Base-by-base conservation (phyloP, 2,888 invertebrate genomes). In the Platypus cylindrus region DNA sequence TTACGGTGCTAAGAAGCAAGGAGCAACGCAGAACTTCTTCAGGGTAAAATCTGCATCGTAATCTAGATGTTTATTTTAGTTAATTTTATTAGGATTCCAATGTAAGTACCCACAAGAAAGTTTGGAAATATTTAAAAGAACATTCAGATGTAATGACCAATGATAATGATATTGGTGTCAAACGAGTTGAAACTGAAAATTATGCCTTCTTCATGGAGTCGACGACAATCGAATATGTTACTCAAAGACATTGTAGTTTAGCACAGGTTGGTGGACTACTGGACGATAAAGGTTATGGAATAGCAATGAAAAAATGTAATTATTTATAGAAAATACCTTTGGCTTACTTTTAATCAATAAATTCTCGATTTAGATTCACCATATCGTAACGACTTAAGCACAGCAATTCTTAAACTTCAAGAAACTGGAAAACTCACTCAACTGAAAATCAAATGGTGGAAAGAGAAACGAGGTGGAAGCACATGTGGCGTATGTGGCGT, bases 171-270 rank as follows among this genome's bases (percentile, higher is more conserved):
- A 70, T 69, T 41, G 87, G 85, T 0, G 69, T 81, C 2, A 55
- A 63, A 14, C 65, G 75, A 30, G 59, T 56, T 1, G 50, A 55
- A 40, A 48, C 36, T 1, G 54, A 57, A 39, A 57, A 60, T 50
- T 91, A 89, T 55, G 91, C 90, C 1, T 91, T 78, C 59, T 63
- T 93, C 15, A 87, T 89, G 83, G 93, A 93, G 59, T 87, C 86
- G 0, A 80, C 85, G 1, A 79, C 83, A 2, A 83, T 91, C 39
- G 89, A 93, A 56, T 93, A 89, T 56, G 73, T 76, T 49, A 73
- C 75, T 29, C 78, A 85, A 58, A 65, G 83, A 43, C 70, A 81
- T 42, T 87, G 87, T 55, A 75, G 78, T 37, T 70, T 87, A 32
- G 74, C 73, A 1, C 73, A 75, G 63, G 70, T 80, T 7, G 83